phyloP scores from a whole-genome alignment of 2,888 invertebrate genomes.

The Sphaeridia pumilis region DNA sequence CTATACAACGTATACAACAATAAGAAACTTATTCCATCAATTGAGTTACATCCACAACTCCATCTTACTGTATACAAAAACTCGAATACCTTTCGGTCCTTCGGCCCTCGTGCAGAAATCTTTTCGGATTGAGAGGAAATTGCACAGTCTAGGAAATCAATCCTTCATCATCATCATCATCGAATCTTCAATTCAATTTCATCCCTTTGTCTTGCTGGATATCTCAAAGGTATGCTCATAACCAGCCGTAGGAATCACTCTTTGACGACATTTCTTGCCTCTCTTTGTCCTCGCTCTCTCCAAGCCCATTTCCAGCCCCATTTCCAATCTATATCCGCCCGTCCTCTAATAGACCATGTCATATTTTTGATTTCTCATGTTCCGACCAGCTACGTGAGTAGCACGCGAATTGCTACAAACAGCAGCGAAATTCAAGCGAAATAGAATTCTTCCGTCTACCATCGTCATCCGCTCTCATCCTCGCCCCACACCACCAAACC shows the following conservation, averaged over 20 bases:
- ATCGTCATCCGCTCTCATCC: neutral
- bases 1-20: no score
- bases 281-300: neutral
- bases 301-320: neutral
- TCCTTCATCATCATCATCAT: neutral
- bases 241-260: no score
- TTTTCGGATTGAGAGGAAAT: neutral
- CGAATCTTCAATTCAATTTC: conserved; percentile 4
- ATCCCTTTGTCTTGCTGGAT: neutral
- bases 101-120: no score
- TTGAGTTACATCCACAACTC: neutral
- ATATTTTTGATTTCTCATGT: no score
- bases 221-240: no score
- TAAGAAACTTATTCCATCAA: neutral
- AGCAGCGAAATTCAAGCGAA: neutral
- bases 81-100: no score
- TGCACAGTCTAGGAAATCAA: neutral
- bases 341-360: no score
- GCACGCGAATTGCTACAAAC: neutral
- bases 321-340: no score
- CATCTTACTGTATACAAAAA: no score
- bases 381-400: neutral
- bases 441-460: neutral
- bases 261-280: no score
- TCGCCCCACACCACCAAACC: neutral